Evolutionary conservation across 2,888 invertebrate genomes (phyloP).

Genomic region (Electrophaes corylata): DNA sequence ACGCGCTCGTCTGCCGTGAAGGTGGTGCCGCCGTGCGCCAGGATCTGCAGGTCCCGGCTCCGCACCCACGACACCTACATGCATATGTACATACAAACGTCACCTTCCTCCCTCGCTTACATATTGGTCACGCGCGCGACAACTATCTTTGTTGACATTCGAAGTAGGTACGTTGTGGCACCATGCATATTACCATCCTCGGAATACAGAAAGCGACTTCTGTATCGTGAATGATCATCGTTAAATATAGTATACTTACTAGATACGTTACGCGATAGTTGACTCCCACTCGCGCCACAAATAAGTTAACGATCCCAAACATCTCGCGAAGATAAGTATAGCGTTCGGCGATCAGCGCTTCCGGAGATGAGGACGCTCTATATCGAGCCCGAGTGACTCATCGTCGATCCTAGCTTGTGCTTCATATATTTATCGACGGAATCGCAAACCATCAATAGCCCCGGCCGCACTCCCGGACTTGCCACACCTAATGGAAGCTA

Average conservation of each 20-base stretch:
- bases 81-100: neutral
- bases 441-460: neutral
- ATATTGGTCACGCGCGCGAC: too few relatives aligned
- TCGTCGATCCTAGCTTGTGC: neutral
- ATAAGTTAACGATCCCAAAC: constrained; percentile 5
- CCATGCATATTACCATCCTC: too few relatives aligned
- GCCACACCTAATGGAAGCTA: neutral
- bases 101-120: too few relatives aligned
- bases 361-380: constrained; percentile 44
- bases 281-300: constrained; percentile 3
- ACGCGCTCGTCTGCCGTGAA: constrained; percentile 89
- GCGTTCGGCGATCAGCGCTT: constrained; percentile 50
- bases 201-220: too few relatives aligned
- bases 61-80: constrained; percentile 90
- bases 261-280: neutral
- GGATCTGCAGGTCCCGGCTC: constrained; percentile 87
- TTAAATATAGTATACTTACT: neutral
- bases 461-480: too few relatives aligned
- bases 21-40: constrained; percentile 86
- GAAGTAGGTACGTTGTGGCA: too few relatives aligned
- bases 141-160: neutral
- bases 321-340: constrained; percentile 28
- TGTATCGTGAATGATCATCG: too few relatives aligned
- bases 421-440: neutral
- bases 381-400: constrained; percentile 11